Evolutionary conservation across 2,797 vertebrate species (phyloP), one percentile per base, ranked within the genome.

Genomic region (Pangasius sanitwongsei): DNA sequence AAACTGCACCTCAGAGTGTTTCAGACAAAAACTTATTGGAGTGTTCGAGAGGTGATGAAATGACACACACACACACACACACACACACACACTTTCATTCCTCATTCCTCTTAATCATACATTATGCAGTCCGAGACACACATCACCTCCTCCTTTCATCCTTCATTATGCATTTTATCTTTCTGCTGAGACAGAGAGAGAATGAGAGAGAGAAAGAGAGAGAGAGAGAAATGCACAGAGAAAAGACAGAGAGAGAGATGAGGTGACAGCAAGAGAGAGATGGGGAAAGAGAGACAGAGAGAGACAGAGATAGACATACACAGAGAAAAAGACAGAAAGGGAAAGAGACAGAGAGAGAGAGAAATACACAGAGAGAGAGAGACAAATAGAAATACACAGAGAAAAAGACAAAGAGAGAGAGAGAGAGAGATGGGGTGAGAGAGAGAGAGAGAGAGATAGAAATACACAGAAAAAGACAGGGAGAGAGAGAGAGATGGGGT

Each of bases 181-280:
- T 87, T 82, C 75, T 90, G 77, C 75, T 88, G 61, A 85, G 83
- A 50, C 70, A 83, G 87, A 87, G 81, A 87, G 37, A 61, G 11
- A 53, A 13, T 28, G 34, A 55, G 13, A 57, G 15, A 57, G 55
- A 57, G 55, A 55, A 13, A 55, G 3, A 55, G 3, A 48, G 4
- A 48, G 48, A 59, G 85, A 78, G 53, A 61, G 74, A 48, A 1
- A 48, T 9, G 7, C 6, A 48, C 48, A 9, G 48, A 48, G 48
- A 48, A 48, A 9, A n/a, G 25, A 15, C 1, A 28, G 25, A 50
- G 18, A 77, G 75, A 44, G 75, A 53, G 1, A 41, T 2, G 0
- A 6, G 1, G 23, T 6, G 59, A 25, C 23, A 25, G 1, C 6
- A 0, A n/a, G 12, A 67, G 37, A 83, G 48, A 53, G 37, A 55